Conservation (phyloP, 2,888 invertebrate species). For the Leptinotarsa tumamoca region DNA sequence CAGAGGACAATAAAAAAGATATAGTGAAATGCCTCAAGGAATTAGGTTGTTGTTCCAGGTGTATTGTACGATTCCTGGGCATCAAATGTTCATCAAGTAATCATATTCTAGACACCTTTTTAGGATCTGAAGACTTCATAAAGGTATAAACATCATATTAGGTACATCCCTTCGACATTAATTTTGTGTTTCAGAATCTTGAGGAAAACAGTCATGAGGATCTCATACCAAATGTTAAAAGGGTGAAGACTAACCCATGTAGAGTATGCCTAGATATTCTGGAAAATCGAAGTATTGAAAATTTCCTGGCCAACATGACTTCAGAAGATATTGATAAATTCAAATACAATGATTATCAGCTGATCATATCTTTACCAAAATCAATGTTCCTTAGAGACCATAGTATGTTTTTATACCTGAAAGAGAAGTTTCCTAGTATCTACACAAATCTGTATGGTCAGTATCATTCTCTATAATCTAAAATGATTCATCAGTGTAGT, state of each 20-base stretch:
- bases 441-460: conserved; percentile 57
- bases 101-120: not conserved
- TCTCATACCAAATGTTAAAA: conserved; percentile 60
- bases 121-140: not conserved
- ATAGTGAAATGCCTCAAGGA: not conserved
- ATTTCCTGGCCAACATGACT: conserved; percentile 69
- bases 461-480: conserved; percentile 4
- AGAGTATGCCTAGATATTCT: conserved; percentile 80
- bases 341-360: conserved; percentile 75
- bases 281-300: conserved; percentile 69
- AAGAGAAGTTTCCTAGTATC: conserved; percentile 69
- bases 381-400: conserved; percentile 76
- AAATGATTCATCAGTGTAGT: not conserved
- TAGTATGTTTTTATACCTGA: conserved; percentile 72
- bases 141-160: conserved; percentile 1
- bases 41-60: conserved; percentile 10
- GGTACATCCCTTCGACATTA: too few relatives aligned
- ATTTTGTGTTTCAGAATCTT: conserved; percentile 28
- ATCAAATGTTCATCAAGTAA: conserved; percentile 3
- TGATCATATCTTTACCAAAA: conserved; percentile 80
- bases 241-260: conserved; percentile 71
- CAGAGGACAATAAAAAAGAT: not conserved
- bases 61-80: conserved; percentile 9
- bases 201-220: conserved; percentile 9
- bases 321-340: conserved; percentile 69